phyloP scores from a whole-genome alignment of 2,888 invertebrate genomes.

The Agonopterix alstromeriana region DNA sequence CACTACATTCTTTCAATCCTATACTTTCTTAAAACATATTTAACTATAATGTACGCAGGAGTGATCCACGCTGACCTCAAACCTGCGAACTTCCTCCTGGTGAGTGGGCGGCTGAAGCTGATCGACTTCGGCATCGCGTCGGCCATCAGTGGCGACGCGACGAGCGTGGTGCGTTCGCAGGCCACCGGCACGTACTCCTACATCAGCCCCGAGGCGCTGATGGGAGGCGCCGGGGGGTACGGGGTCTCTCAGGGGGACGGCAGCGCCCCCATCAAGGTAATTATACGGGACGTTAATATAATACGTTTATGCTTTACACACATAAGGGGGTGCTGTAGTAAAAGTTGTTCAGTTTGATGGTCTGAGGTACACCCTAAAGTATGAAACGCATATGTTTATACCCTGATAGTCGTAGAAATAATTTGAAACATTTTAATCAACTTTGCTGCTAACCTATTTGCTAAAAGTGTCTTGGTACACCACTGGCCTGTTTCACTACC shows the following conservation, averaged over 20 bases:
- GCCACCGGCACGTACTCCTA: constrained; percentile 95
- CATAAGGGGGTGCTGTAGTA: too few species aligned
- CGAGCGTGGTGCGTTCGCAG: constrained; percentile 89
- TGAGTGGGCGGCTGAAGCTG: constrained; percentile 90
- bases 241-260: constrained; percentile 43
- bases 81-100: constrained; percentile 96
- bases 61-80: constrained; percentile 98
- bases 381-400: too few species aligned
- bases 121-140: constrained; percentile 99
- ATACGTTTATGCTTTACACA: too few species aligned
- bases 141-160: constrained; percentile 90
- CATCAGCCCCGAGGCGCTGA: constrained; percentile 96
- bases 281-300: too few species aligned
- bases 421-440: too few species aligned
- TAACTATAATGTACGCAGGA: constrained; percentile 68
- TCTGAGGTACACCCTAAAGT: too few species aligned
- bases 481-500: too few species aligned
- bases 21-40: not conserved
- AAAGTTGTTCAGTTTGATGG: too few species aligned
- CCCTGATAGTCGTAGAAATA: too few species aligned
- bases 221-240: constrained; percentile 75
- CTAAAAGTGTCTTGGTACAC: too few species aligned
- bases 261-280: constrained; percentile 54
- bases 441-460: too few species aligned
- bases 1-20: too few species aligned